Evolutionary conservation across 1,140 invertebrate species (phyloP), one percentile per base, ranked within the genome.

Genomic region (Pygmarrhopalites habei): DNA sequence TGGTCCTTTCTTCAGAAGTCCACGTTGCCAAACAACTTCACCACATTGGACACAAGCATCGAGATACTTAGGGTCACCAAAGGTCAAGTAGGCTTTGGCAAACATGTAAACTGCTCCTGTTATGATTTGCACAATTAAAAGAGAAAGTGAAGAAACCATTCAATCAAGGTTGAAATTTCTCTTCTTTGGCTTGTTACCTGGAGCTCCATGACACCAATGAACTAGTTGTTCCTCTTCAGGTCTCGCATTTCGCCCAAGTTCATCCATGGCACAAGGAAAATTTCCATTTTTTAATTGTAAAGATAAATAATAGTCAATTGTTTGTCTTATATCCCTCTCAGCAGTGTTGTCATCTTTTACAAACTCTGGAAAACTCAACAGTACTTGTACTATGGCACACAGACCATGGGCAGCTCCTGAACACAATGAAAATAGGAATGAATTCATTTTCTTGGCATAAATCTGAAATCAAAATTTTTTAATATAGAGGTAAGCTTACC

Each of bases 1-100:
- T 35, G 87, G 86, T 0, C 90, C 90, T 78, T 92, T 92, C 66
- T 80, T 83, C 25, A 94, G 74, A 14, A 92, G 76, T 1, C 90
- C 90, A 72, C 83, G 86, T 21, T 82, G 74, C 90, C 90, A 94
- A 0, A 89, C 82, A 14, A 90, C 70, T 64, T 92, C 87, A 0
- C 81, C 86, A 72, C 83, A 85, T 58, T 78, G 79, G 1, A 85
- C 71, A 73, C 86, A 85, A 1, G 86, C 82, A 7, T 83, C 72
- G 12, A 90, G 74, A 74, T 89, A 92, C 72, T 84, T 86, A 2
- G 82, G 74, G 63, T 91, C 88, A 63, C 85, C 82, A 76, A 83
- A 91, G 2, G 84, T 73, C 3, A 86, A 72, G 75, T 87, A 91
- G 1, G 90, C 88, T 76, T 86, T 88, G 1, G 87, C 89, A 78